Evolutionary conservation across 2,888 invertebrate genomes (phyloP).

Genomic region (Sipha maydis): DNA sequence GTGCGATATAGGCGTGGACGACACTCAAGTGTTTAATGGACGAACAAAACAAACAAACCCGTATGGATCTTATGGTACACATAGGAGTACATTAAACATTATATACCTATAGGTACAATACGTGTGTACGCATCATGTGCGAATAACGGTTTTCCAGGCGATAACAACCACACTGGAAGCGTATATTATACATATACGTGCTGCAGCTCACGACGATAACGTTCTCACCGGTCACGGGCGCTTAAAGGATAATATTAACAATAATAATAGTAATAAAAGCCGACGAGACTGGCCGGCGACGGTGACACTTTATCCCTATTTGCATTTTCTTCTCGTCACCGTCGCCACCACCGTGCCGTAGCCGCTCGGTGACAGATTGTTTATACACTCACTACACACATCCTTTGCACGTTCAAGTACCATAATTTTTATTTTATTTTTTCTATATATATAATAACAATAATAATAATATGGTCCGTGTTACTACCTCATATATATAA

Average conservation of each 20-base stretch:
- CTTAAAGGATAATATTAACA: constrained; percentile 31
- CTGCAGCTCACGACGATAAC: constrained; percentile 24
- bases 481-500: constrained; percentile 16
- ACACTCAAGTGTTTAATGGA: constrained; percentile 33
- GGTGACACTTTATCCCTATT: constrained; percentile 14
- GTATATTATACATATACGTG: not conserved
- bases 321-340: constrained; percentile 46
- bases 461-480: constrained; percentile 53
- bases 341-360: not conserved
- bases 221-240: constrained; percentile 48
- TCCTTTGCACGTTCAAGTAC: constrained; percentile 54
- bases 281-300: constrained; percentile 28
- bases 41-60: constrained; percentile 16
- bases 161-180: constrained; percentile 27
- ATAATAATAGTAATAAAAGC: constrained; percentile 10
- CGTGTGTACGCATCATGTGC: not conserved
- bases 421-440: constrained; percentile 22
- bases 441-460: constrained; percentile 19
- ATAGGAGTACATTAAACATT: not conserved
- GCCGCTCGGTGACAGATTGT: constrained; percentile 50
- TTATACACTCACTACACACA: constrained; percentile 21
- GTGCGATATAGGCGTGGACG: not conserved
- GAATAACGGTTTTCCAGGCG: constrained; percentile 53
- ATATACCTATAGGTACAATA: not conserved
- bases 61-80: not conserved